Conservation (phyloP, 1,140 invertebrate genomes). For the Drosophila bocki region DNA sequence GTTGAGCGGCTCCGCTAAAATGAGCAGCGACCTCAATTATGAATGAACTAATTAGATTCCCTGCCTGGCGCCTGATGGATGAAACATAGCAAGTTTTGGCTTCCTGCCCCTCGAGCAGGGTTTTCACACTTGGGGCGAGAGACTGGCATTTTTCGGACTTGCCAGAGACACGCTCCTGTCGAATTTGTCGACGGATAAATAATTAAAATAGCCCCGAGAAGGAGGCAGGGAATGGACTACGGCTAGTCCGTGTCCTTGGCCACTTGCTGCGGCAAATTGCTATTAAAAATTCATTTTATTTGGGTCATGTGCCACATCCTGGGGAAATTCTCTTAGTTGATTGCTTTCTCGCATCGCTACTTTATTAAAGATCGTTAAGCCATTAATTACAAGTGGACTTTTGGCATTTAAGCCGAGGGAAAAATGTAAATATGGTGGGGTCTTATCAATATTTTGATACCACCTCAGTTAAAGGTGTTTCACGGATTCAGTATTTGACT, state of each 20-base stretch:
- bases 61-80: conserved; percentile 35
- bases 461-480: not conserved
- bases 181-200: conserved; percentile 45
- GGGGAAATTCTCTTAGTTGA: conserved; percentile 19
- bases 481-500: not conserved
- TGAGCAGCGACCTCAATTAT: conserved; percentile 63
- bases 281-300: conserved; percentile 43
- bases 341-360: conserved; percentile 13
- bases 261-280: conserved; percentile 13
- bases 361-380: conserved; percentile 18
- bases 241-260: conserved; percentile 5
- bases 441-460: too few species aligned
- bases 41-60: conserved; percentile 73
- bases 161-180: conserved; percentile 14
- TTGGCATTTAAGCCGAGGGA: not conserved
- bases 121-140: conserved; percentile 57
- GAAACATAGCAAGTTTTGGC: conserved; percentile 21
- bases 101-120: conserved; percentile 12
- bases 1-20: conserved; percentile 15
- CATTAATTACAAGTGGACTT: not conserved
- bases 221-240: conserved; percentile 11
- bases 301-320: conserved; percentile 16
- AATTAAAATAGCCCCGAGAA: conserved; percentile 34
- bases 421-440: not conserved
- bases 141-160: conserved; percentile 23